Evolutionary conservation across 37 sponge, comb jelly and placozoan species (phyloP), one percentile per base, ranked within the genome.

Genomic region (Crambe crambe): DNA sequence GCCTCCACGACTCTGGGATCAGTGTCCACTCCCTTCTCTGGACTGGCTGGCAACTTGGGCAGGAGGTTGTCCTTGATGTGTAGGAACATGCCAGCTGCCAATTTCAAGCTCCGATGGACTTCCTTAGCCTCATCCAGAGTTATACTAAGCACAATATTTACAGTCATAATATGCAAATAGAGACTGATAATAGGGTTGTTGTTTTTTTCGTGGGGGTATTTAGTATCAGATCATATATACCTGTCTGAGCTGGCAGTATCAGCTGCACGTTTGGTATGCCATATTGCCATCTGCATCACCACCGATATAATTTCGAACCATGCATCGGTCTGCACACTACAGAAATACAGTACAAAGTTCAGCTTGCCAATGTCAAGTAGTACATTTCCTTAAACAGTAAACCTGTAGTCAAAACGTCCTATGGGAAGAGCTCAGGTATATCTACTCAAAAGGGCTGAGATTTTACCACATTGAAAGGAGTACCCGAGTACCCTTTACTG

Each of bases 191-290:
- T n/a, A n/a, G n/a, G n/a, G n/a, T n/a, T n/a, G n/a, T n/a, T n/a
- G n/a, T n/a, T n/a, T n/a, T n/a, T n/a, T n/a, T n/a, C n/a, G n/a
- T n/a, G n/a, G n/a, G n/a, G n/a, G n/a, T n/a, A n/a, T n/a, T n/a
- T n/a, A 54, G 56, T 54, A 54, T 20, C 56, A 54, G 56, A 54
- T 20, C 10, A 18, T 47, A 47, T 12, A 68, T 42, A 95, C 95
- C 78, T 84, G 76, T 95, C 96, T 58, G 76, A 84, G 40, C 85
- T 76, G 42, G 99, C 95, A 21, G 94, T 77, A 37, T 78, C 37
- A 26, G 96, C 91, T 29, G 95, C 97, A 41, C 93, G 93, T 76
- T 98, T 98, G 72, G 89, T 92, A 83, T 96, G 89, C 99, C 99
- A 98, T 44, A 98, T 85, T 3, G 89, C 99, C 39, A 98, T 67